phyloP scores from a whole-genome alignment of 1,140 invertebrate species.

The Heliconius eleuchia region DNA sequence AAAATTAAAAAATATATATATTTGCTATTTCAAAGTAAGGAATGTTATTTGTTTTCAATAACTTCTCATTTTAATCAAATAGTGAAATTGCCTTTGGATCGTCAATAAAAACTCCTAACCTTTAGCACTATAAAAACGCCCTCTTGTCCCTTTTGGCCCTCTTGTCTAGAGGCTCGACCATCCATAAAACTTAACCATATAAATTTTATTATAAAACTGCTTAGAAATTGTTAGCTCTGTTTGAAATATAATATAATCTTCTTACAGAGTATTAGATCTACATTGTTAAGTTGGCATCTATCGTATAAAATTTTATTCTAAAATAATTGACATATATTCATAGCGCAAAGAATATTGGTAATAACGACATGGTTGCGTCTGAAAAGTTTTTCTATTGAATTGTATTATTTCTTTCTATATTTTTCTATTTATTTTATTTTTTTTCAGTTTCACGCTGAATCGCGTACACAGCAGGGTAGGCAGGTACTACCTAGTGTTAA shows the following conservation, averaged over 20 bases:
- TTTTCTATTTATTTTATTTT: too few relatives aligned
- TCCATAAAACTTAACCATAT: not conserved
- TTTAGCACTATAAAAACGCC: not conserved
- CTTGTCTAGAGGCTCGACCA: not conserved
- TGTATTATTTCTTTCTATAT: not conserved
- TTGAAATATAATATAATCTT: not conserved
- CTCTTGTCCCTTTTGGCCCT: too few relatives aligned
- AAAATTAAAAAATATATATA: not conserved
- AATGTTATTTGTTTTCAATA: too few relatives aligned
- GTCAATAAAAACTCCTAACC: not conserved
- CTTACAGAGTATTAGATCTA: not conserved
- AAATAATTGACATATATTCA: constrained; percentile 15
- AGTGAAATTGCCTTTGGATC: not conserved
- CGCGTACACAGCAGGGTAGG: too few relatives aligned
- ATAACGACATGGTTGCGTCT: not conserved
- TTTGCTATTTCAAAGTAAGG: too few relatives aligned
- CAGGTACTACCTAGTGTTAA: too few relatives aligned
- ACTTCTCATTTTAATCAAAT: too few relatives aligned
- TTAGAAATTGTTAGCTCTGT: not conserved
- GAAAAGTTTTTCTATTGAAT: not conserved
- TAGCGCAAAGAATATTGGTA: not conserved
- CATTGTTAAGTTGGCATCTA: not conserved
- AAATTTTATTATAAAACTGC: not conserved
- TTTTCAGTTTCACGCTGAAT: too few relatives aligned
- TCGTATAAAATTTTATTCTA: not conserved